Evolutionary conservation across 1,140 invertebrate species (phyloP).

Genomic region (Hydropsyche tenuis): DNA sequence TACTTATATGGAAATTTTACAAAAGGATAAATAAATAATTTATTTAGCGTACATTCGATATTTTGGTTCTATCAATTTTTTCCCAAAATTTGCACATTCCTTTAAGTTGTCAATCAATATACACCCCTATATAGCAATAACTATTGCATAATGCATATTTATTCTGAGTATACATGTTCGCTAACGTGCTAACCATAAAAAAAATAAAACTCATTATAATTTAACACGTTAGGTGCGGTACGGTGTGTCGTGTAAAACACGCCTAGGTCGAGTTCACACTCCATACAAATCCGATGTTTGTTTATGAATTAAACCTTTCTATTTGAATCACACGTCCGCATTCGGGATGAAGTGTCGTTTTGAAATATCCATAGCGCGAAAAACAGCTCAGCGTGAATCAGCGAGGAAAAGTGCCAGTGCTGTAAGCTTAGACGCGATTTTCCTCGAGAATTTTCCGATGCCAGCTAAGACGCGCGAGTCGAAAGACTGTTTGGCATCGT

Average conservation of each 20-base stretch:
- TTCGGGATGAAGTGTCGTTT: not conserved
- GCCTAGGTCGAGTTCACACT: conserved; percentile 34
- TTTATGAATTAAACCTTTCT: conserved; percentile 3
- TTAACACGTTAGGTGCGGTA: conserved; percentile 15
- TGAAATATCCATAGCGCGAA: not conserved
- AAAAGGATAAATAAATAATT: too few relatives aligned
- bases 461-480: not conserved
- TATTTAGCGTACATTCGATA: too few relatives aligned
- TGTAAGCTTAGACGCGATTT: not conserved
- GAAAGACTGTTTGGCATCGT: conserved; percentile 16
- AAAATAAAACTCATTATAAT: conserved; percentile 22
- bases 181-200: not conserved
- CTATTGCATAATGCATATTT: too few relatives aligned
- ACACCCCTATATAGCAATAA: too few relatives aligned
- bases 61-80: too few relatives aligned
- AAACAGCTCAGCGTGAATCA: conserved; percentile 1
- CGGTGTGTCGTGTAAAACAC: conserved; percentile 18
- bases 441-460: not conserved
- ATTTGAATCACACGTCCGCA: not conserved
- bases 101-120: too few relatives aligned
- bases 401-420: conserved; percentile 9
- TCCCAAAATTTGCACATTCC: too few relatives aligned
- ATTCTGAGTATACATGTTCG: not conserved
- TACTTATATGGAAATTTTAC: too few relatives aligned
- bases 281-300: conserved; percentile 18